Base-by-base conservation (phyloP, 37 sponge, comb jelly and placozoan genomes). In the Chondrosia reniformis region DNA sequence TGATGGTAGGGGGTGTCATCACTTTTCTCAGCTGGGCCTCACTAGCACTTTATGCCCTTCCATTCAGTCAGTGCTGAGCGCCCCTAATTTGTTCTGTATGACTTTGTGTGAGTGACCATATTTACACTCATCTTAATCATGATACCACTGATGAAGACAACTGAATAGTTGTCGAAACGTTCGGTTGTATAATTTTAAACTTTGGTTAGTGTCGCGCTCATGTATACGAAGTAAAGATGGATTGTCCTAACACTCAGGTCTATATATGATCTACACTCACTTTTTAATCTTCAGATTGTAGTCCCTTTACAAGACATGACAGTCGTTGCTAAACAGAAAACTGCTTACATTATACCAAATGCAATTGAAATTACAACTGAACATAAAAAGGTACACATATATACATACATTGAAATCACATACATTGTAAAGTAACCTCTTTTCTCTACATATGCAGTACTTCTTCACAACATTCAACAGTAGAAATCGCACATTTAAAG, bases 311-410 rank as follows among this genome's bases (percentile, higher is more conserved):
- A 64, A 17, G 85, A 89, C 39, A 66, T 89, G 3, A 81, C 66
- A 44, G 42, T 66, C 8, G 71, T 89, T 33, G 56, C 46, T 0
- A 89, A 89, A 49, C 83, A 84, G 45, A 76, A 78, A 59, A 84
- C 85, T 24, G 89, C 85, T 0, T 31, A 45, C 12, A 10, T 89
- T 0, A 59, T 89, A 33, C 89, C 89, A 42, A 84, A 81, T 81
- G 89, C 85, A 33, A 81, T 89, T 17, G 57, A 55, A 19, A 73
- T 89, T n/a, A 46, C 71, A 38, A 62, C 85, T 24, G 63, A 10
- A 9, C 65, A 61, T 12, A 84, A 78, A 38, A 84, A 89, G 82
- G 89, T 89, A 59, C 22, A 63, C 58, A 67, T 36, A 65, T 1
- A 44, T 38, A 5, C 66, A 32, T 64, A 9, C 33, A 3, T 15